phyloP scores from a whole-genome alignment of 2,888 invertebrate species.

The Malthinus seriepunctatus region DNA sequence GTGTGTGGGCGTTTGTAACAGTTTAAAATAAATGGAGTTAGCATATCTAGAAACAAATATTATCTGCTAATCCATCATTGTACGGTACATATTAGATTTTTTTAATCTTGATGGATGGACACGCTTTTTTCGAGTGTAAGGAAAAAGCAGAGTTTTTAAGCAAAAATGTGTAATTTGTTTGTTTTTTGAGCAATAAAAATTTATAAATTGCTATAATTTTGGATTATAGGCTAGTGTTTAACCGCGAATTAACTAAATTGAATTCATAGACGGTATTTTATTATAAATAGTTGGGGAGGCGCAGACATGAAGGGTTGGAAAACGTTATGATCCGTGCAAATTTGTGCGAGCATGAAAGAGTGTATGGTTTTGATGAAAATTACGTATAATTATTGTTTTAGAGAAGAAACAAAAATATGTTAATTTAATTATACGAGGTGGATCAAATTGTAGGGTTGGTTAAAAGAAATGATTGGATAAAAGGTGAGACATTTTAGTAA shows the following conservation, averaged over 20 bases:
- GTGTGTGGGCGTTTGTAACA: background rate
- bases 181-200: no score
- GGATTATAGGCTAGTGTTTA: slow-evolving; percentile 14
- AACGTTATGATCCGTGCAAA: slow-evolving; percentile 31
- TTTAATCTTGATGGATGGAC: slow-evolving; percentile 6
- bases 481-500: slow-evolving; percentile 27
- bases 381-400: slow-evolving; percentile 27
- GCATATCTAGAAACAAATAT: slow-evolving; percentile 6
- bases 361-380: slow-evolving; percentile 22
- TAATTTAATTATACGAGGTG: slow-evolving; percentile 31
- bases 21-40: slow-evolving; percentile 6
- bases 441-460: slow-evolving; percentile 27
- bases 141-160: slow-evolving; percentile 6
- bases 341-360: slow-evolving; percentile 20
- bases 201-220: slow-evolving; percentile 23
- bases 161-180: slow-evolving; percentile 5
- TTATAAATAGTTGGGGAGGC: slow-evolving; percentile 12
- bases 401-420: slow-evolving; percentile 25
- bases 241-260: slow-evolving; percentile 26
- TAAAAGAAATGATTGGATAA: slow-evolving; percentile 19
- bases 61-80: slow-evolving; percentile 6
- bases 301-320: background rate
- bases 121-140: background rate
- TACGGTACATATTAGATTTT: slow-evolving; percentile 1
- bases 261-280: slow-evolving; percentile 27